Conservation (phyloP, 2,113 vertebrate species). For the Mixornis gularis region DNA sequence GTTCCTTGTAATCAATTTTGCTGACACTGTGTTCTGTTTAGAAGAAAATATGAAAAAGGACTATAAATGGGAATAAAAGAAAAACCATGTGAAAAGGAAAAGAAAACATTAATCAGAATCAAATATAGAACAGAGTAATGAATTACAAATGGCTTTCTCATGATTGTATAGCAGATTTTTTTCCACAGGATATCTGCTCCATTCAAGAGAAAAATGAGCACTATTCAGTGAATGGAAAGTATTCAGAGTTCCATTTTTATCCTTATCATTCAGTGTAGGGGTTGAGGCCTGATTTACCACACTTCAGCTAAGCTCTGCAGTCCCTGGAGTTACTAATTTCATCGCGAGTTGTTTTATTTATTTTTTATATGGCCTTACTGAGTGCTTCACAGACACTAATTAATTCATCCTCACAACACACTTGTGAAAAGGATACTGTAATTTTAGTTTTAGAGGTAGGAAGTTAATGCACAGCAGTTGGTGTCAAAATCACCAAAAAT, state of each 20-base stretch:
- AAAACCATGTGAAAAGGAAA: constrained; percentile 34
- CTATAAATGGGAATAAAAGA: constrained; percentile 60
- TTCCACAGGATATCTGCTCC: constrained; percentile 56
- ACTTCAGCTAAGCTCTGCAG: background rate
- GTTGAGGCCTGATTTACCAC: constrained; percentile 43
- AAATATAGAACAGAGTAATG: constrained; percentile 58
- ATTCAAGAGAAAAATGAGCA: constrained; percentile 58
- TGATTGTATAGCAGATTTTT: constrained; percentile 37
- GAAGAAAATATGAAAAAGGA: constrained; percentile 35
- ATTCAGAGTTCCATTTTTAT: constrained; percentile 59
- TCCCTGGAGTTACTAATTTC: constrained; percentile 21
- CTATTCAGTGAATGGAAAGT: constrained; percentile 53
- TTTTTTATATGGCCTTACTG: background rate
- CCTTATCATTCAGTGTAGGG: constrained; percentile 25
- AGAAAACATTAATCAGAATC: constrained; percentile 61
- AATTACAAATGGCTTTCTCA: constrained; percentile 59
- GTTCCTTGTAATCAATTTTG: constrained; percentile 26
- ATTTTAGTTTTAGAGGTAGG: background rate
- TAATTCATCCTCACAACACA: background rate
- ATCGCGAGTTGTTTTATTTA: background rate
- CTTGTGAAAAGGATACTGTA: background rate
- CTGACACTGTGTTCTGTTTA: constrained; percentile 45
- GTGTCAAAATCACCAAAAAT: background rate
- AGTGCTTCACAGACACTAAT: background rate
- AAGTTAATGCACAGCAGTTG: background rate